phyloP scores from a whole-genome alignment of 2,888 invertebrate genomes.

The Plemyria rubiginata region DNA sequence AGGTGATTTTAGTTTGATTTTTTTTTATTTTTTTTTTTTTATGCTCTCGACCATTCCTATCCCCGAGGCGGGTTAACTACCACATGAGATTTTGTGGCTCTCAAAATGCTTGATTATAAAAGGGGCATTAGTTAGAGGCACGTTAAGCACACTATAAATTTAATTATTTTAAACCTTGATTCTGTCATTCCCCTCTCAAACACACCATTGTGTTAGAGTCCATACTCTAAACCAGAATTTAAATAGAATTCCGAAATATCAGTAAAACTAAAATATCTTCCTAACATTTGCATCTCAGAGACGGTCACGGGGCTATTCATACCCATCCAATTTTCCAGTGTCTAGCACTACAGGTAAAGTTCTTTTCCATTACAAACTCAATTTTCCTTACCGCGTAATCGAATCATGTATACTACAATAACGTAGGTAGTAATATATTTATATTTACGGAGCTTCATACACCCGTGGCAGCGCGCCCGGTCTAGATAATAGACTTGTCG shows the following conservation, averaged over 20 bases:
- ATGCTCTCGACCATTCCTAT: background rate
- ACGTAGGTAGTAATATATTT: background rate
- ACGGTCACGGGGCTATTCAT: constrained; percentile 6
- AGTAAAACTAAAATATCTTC: no score
- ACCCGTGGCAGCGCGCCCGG: constrained; percentile 14
- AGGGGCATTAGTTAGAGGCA: no score
- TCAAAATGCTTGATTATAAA: background rate
- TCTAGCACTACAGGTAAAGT: background rate
- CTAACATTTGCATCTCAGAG: constrained; percentile 6
- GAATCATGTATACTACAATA: constrained; percentile 30
- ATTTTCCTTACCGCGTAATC: constrained; percentile 28
- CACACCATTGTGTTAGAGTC: no score
- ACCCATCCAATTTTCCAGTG: background rate
- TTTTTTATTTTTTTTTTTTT: no score
- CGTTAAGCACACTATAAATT: no score
- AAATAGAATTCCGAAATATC: no score
- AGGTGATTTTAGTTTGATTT: no score
- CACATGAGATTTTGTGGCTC: background rate
- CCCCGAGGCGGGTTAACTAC: background rate
- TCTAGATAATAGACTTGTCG: constrained; percentile 56
- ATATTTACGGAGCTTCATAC: constrained; percentile 16
- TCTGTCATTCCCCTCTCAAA: no score
- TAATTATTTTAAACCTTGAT: no score
- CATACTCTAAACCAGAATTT: no score
- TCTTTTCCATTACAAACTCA: constrained; percentile 15